Base-by-base conservation (phyloP, 2,113 vertebrate genomes). In the Zosterops borbonicus region DNA sequence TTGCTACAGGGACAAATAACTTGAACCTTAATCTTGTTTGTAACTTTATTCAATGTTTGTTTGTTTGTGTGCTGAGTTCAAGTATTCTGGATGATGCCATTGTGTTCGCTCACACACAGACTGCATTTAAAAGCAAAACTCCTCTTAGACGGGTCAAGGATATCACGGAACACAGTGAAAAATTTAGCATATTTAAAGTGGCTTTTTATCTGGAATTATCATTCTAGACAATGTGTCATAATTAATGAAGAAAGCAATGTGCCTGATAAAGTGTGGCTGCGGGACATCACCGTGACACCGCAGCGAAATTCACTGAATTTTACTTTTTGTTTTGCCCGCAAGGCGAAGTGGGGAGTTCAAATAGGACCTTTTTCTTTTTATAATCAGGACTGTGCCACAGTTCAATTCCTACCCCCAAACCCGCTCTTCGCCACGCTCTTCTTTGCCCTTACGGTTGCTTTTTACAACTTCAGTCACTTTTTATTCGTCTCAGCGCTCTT, bases 11-110 rank as follows among this genome's bases (percentile, higher is more conserved):
- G 97, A 98, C 98, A 98, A 98, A 98, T 98, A 98, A 97, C 87
- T 97, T 94, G 91, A 97, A 91, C 94, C 95, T 90, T 98, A 98
- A 98, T 99, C 98, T 98, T 98, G 97, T 98, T 98, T 98, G 98
- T 98, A 98, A 97, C 96, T 98, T 98, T 92, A 92, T 95, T 97
- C 96, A 97, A 29, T 97, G 97, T 98, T 98, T 97, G 94, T 94
- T 97, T 97, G 97, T 97, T 95, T 95, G 69, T 97, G 94, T 90
- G 74, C 95, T 60, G 78, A 93, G 94, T 96, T 93, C 90, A 83
- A 95, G 83, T 94, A 78, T 96, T 97, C 91, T 89, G 73, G 97
- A 95, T 96, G 97, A 98, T 98, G 92, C 86, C 98, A 44, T 90
- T 92, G 89, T 71, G 55, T 77, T 50, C 13, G 9, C 47, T 39